Evolutionary conservation across 2,888 invertebrate genomes (phyloP), one percentile per base, ranked within the genome.

Genomic region (Rosalia funebris): DNA sequence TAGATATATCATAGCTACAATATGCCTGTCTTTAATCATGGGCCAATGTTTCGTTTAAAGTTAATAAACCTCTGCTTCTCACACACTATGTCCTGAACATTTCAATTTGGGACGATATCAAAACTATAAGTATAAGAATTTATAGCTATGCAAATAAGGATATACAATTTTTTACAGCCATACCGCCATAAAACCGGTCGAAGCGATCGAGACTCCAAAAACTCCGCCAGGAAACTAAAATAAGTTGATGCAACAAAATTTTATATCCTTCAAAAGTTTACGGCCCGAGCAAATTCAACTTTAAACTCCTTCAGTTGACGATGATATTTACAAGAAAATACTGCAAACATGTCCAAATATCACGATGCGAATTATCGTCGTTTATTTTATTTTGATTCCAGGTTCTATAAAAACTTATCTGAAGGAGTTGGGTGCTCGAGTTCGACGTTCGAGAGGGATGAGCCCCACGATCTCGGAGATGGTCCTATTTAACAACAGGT

Each of bases 401-500:
- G 25, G 25, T 5, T 25, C 25, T 25, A 7, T 25, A 25, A 25
- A 25, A 25, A 25, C 4, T 7, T 25, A 3, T 7, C 25, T 7
- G 3, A 25, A 25, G 25, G 7, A 7, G 25, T 25, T 25, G 25
- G 7, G 25, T 7, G n/a, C n/a, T n/a, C n/a, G n/a, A 25, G 3
- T 25, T 25, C 25, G 4, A 25, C 37, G 12, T 37, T 37, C 7
- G 7, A 37, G 12, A 9, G 14, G 15, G 39, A 15, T 11, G 14
- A 34, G 4, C 25, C 2, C 39, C 39, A 1, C 15, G 39, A 39
- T 9, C 4, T 39, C 5, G n/a, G n/a, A 39, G 10, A 36, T 3
- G n/a, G 46, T 7, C 12, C 46, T 55, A 47, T 61, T 55, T 17
- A 55, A 64, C 65, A 60, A 66, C 65, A 63, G 63, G 60, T 65